Conservation (phyloP, 2,888 invertebrate genomes). For the Drosophila demipolita region DNA sequence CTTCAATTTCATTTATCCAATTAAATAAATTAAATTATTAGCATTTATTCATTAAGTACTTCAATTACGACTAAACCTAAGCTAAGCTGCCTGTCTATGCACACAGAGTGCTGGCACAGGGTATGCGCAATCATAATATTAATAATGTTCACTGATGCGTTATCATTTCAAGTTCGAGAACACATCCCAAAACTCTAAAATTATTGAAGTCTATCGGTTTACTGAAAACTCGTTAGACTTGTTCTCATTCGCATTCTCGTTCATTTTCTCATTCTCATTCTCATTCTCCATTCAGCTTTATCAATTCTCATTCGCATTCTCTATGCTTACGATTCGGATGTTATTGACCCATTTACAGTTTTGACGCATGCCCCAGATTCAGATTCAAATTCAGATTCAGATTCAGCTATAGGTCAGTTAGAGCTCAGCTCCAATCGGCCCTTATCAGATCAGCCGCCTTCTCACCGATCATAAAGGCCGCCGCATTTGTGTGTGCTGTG, state of each 20-base stretch:
- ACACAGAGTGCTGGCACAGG: conserved; percentile 1
- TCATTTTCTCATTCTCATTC: conserved; percentile 36
- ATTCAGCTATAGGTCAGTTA: not conserved
- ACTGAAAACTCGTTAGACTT: conserved; percentile 46
- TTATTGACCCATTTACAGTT: conserved; percentile 64
- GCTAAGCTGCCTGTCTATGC: not conserved
- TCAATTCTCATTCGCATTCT: conserved; percentile 9
- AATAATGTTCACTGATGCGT: conserved; percentile 29
- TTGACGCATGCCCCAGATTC: not conserved
- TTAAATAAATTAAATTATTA: not conserved
- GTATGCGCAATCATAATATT: conserved; percentile 30
- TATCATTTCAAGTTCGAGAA: conserved; percentile 41
- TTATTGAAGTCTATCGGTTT: conserved; percentile 17
- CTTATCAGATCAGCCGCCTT: conserved; percentile 89
- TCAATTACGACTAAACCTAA: not conserved
- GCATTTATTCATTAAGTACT: not conserved
- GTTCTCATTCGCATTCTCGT: conserved; percentile 27
- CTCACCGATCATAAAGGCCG: conserved; percentile 90
- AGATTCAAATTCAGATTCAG: not conserved
- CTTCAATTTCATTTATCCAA: not conserved
- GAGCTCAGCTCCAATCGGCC: conserved; percentile 53
- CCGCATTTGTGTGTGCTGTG: conserved; percentile 89
- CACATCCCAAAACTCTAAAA: conserved; percentile 11
- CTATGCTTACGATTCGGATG: conserved; percentile 45
- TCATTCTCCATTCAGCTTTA: conserved; percentile 2